Base-by-base conservation (phyloP, 37 sponge, comb jelly and placozoan genomes). In the Halichondria panicea region DNA sequence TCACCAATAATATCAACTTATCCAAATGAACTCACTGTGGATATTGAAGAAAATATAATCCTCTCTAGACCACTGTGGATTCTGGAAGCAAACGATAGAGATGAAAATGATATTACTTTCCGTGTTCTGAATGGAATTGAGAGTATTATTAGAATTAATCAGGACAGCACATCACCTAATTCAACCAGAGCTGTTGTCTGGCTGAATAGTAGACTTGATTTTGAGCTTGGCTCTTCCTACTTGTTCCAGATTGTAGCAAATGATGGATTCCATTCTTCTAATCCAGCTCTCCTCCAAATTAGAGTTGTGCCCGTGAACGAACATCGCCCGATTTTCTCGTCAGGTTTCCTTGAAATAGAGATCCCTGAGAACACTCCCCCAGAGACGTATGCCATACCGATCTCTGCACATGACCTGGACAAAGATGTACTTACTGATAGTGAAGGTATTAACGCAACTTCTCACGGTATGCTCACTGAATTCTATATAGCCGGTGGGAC, bases 261-360 rank as follows among this genome's bases (percentile, higher is more conserved):
- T 41, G 83, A 82, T 74, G 75, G 83, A 15, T 73, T 82, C 42
- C 39, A 74, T 53, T 57, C 66, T 24, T 82, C 83, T 67, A 37
- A 33, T 19, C 36, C 66, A 24, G 67, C 36, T 31, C 37, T 50
- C 11, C 3, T 82, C 0, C 41, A 22, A 13, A 64, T 82, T 0
- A 27, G 53, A 3, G 55, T 82, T 15, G 33, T 73, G n/a, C 83
- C 83, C 25, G 64, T 82, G 2, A 82, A 82, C 57, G 83, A 82
- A 50, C 68, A 82, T 35, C 0, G 37, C 41, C 83, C 83, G 27
- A 34, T 42, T 0, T 82, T 82, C 38, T 43, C 30, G 28, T 41
- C 24, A 67, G 57, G 30, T 0, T 53, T 45, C 34, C 28, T 65
- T 3, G 45, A 63, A 48, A 44, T 64, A 9, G 66, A 66, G 0